Conservation (phyloP, 2,888 invertebrate genomes). For the Diarsia brunnea region DNA sequence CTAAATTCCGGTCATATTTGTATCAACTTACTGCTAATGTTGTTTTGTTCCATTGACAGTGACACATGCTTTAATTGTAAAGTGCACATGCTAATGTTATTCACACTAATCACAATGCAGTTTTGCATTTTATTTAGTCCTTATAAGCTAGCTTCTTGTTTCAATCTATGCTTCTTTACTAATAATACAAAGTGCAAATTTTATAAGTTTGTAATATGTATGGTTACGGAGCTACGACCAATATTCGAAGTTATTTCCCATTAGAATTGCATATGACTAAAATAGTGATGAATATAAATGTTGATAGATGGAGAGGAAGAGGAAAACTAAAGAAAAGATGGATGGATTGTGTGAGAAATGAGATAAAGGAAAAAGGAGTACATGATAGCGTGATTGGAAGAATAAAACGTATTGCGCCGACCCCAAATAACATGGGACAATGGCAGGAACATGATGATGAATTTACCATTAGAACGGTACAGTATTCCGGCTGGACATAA, state of each 20-base stretch:
- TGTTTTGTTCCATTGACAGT: conserved; percentile 3
- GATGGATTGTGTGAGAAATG: too few species aligned
- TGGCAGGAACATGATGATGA: too few species aligned
- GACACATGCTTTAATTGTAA: conserved; percentile 27
- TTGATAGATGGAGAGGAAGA: too few species aligned
- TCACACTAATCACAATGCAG: conserved; percentile 1
- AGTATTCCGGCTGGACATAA: neutral
- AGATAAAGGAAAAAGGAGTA: too few species aligned
- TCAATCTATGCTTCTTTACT: too few species aligned
- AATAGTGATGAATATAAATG: too few species aligned
- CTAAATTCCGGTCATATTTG: neutral
- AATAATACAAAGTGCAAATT: neutral
- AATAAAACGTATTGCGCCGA: too few species aligned
- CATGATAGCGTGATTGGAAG: too few species aligned
- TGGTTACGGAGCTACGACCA: neutral
- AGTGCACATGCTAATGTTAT: conserved; percentile 9
- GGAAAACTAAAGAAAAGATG: too few species aligned
- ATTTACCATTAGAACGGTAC: neutral
- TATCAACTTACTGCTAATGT: conserved; percentile 10
- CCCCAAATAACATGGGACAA: too few species aligned
- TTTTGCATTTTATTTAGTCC: neutral
- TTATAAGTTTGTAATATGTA: neutral
- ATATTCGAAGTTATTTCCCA: neutral
- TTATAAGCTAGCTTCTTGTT: neutral
- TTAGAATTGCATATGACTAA: neutral